Percentiles rank a stretch among this genome's conserved stretches.
Evolutionary conservation across 1,140 invertebrate genomes (phyloP).

Genomic region (Cyphomyrmex costatus): DNA sequence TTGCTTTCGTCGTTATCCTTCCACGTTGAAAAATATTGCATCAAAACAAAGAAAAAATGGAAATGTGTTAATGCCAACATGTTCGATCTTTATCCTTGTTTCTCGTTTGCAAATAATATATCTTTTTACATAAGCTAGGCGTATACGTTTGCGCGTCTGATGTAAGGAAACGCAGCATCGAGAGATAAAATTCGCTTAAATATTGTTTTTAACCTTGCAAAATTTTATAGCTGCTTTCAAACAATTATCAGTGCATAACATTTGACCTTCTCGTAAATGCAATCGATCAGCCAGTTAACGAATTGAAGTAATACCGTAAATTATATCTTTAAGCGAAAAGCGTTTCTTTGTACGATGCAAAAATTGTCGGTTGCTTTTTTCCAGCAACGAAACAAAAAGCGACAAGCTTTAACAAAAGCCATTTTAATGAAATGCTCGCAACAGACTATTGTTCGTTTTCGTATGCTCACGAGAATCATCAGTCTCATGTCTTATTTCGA

Average conservation of each 20-base stretch:
- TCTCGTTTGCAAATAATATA: slow-evolving; percentile 8
- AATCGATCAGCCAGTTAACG: not conserved
- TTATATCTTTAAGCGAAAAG: not conserved
- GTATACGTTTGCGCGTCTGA: not conserved
- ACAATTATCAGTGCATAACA: slow-evolving; percentile 60
- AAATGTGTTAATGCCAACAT: slow-evolving; percentile 11
- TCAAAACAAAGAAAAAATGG: not conserved
- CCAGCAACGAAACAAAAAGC: not conserved
- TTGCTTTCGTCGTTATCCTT: not conserved
- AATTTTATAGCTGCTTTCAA: slow-evolving; percentile 58
- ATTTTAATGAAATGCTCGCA: slow-evolving; percentile 11
- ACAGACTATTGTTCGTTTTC: not conserved
- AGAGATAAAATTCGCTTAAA: slow-evolving; percentile 27
- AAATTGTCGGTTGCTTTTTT: not conserved
- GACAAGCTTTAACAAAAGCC: not conserved
- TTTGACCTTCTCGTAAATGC: slow-evolving; percentile 51
- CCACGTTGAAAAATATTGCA: not conserved
- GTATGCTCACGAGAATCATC: not conserved
- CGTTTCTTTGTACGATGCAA: not conserved
- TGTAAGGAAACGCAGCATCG: not conserved
- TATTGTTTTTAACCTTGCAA: slow-evolving; percentile 48
- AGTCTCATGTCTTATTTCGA: not conserved
- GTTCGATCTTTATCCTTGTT: slow-evolving; percentile 24
- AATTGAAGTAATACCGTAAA: slow-evolving; percentile 18
- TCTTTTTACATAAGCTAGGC: slow-evolving; percentile 13